Percentiles rank a stretch among this genome's conserved stretches.
phyloP scores from a whole-genome alignment of 2,888 invertebrate genomes.

The Tetragonisca angustula region DNA sequence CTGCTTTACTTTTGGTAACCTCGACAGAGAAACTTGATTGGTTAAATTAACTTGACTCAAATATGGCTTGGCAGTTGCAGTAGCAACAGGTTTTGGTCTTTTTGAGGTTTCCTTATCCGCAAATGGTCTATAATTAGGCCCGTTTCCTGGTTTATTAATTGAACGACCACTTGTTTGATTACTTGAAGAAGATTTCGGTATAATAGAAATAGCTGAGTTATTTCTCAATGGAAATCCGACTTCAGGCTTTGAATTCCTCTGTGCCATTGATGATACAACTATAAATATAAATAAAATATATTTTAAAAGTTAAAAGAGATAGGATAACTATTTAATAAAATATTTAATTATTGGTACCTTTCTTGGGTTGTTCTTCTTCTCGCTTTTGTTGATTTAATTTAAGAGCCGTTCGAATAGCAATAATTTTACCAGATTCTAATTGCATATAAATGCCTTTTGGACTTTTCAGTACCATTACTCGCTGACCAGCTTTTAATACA shows the following conservation, averaged over 20 bases:
- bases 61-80: slow-evolving; percentile 81
- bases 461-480: slow-evolving; percentile 97
- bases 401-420: slow-evolving; percentile 93
- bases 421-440: slow-evolving; percentile 96
- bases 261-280: slow-evolving; percentile 72
- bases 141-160: slow-evolving; percentile 72
- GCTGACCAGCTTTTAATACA: slow-evolving; percentile 96
- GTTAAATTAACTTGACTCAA: slow-evolving; percentile 78
- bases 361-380: slow-evolving; percentile 84
- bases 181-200: slow-evolving; percentile 80
- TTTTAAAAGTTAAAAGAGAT: not conserved
- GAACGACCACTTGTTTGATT: slow-evolving; percentile 72
- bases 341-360: slow-evolving; percentile 71
- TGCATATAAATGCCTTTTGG: slow-evolving; percentile 98
- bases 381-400: slow-evolving; percentile 87
- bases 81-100: slow-evolving; percentile 78
- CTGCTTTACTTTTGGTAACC: slow-evolving; percentile 78
- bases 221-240: slow-evolving; percentile 82
- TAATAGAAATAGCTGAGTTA: slow-evolving; percentile 84
- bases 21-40: slow-evolving; percentile 80
- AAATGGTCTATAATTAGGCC: slow-evolving; percentile 78
- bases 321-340: not conserved
- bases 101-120: slow-evolving; percentile 79
- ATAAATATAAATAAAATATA: slow-evolving; percentile 29
- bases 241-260: slow-evolving; percentile 77